Percentiles rank a stretch among this genome's conserved stretches.
Evolutionary conservation across 2,113 vertebrate species (phyloP).

Genomic region (Bubalus kerabau): DNA sequence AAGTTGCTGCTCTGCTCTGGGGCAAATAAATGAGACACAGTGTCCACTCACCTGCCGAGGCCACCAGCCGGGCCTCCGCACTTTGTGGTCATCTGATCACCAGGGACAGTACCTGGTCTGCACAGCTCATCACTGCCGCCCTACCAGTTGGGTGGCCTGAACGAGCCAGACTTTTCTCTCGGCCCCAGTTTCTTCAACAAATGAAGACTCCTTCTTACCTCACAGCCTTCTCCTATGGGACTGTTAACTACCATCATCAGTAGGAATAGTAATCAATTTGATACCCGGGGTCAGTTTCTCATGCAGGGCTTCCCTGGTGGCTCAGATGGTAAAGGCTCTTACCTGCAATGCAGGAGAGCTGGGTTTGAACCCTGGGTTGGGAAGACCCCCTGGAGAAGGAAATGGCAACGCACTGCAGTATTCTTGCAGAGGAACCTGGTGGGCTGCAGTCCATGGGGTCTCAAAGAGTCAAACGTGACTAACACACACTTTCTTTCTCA

Average conservation of each 20-base stretch:
- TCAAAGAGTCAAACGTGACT: background rate
- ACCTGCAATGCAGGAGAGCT: background rate
- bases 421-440: background rate
- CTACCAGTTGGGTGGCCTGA: background rate
- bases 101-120: rapidly evolving
- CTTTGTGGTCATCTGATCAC: background rate
- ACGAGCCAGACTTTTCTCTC: background rate
- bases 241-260: background rate
- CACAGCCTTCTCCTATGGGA: background rate
- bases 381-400: background rate
- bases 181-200: background rate
- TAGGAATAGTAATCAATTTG: background rate
- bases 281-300: background rate
- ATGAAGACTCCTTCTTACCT: background rate
- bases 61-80: background rate
- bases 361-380: background rate
- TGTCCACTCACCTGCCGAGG: background rate
- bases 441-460: background rate
- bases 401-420: background rate
- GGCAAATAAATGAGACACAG: no score
- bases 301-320: background rate
- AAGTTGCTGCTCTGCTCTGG: background rate
- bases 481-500: background rate
- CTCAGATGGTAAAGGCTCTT: background rate
- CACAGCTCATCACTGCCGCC: background rate